Base-by-base conservation (phyloP, 2,888 invertebrate species). In the Amblyjoppa fuscipennis region DNA sequence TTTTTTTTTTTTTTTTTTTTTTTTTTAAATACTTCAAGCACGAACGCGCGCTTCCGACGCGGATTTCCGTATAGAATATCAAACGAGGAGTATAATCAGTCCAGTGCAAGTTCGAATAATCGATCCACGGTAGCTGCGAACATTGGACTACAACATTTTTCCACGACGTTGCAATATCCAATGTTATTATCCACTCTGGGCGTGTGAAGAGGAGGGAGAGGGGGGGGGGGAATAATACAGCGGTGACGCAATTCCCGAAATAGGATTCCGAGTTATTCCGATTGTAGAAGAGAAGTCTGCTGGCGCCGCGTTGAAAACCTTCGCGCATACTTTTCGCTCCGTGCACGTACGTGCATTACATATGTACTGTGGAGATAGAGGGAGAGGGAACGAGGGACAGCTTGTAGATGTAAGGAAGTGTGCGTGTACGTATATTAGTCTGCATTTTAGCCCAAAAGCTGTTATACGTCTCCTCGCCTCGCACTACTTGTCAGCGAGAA, bases 251-350 rank as follows among this genome's bases (percentile, higher is more conserved):
- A 49, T 20, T 78, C 45, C 41, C 20, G 38, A 70, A 78, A 56
- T 69, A 28, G 56, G 31, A 69, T 69, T 69, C 69, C 59, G 45
- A 59, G 41, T 31, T 78, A 78, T 78, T 78, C 59, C 69, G 34
- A 59, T 69, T 31, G 34, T 28, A 41, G 59, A 59, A 69, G 59
- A 78, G n/a, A 64, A 51, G 31, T 64, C 61, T 11, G 41, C 59
- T 49, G 69, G 70, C 69, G 69, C 56, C 78, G 31, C 5, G 20
- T 45, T 5, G 3, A n/a, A 49, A 78, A 70, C 6, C 34, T 56
- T 70, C 31, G n/a, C 31, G n/a, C 51, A 71, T 71, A n/a, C 31
- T 51, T 38, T 28, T 31, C 5, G 53, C 31, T 53, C 51, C 51
- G n/a, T 71, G 13, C 51, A 16, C 34, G 31, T 34, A 64, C 34